Evolutionary conservation across 2,888 invertebrate genomes (phyloP), one percentile per base, ranked within the genome.

Genomic region (Pardosa pseudoannulata): DNA sequence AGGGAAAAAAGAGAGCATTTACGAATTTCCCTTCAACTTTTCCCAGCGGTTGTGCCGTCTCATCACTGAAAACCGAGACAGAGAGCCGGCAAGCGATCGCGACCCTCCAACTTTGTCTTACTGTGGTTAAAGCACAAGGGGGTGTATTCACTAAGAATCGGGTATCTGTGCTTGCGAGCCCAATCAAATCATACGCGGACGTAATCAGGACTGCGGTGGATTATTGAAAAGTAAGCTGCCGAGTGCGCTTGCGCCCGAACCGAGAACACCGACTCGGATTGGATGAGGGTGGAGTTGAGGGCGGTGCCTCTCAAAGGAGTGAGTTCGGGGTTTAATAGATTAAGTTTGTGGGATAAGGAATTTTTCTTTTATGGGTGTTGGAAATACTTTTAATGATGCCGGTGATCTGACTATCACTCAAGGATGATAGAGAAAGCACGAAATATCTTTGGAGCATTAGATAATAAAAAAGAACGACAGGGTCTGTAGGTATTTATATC

Each of bases 161-260:
- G 64, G 28, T 80, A 72, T 81, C 74, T 74, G 39, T 70, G 68
- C 83, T 76, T 73, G 27, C 56, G 73, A 85, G 73, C 83, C 78
- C 83, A 85, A 85, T 85, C 83, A 85, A 85, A 85, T 85, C 83
- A 83, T 83, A 83, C 78, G 78, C 83, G 67, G 78, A 29, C 83
- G 39, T 78, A 85, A 85, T 85, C 78, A 67, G 67, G 67, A 78
- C 78, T 83, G 83, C 73, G 65, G 78, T 65, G 78, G 83, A 85
- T 85, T 85, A 85, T 78, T 85, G 83, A 85, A 85, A 85, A 85
- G 72, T 85, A 72, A 72, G 72, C 29, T 29, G 67, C 29, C 67
- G 29, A 85, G 56, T 73, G 83, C 83, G 83, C 83, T 23, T 85
- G 83, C 78, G 78, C 72, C 50, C 67, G 3, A 16, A 19, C 2